These are phyloP conservation scores for Scaptomyza polygonia DNA, from an alignment of 2,888 invertebrate genomes.

Conservation along the genomic window DNA sequence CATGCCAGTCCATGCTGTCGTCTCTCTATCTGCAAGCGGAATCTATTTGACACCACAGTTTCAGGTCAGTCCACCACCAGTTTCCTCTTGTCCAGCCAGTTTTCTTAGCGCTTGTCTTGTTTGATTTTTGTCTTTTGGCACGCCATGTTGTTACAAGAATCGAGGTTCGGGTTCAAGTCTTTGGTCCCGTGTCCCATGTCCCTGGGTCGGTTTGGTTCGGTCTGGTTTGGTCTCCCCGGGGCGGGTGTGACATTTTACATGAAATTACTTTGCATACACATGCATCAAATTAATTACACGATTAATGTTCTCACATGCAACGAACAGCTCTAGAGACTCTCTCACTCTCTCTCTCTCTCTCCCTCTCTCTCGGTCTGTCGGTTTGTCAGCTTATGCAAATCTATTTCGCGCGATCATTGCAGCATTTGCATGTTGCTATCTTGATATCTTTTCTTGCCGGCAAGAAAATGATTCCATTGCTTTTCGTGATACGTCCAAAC, in stretches of 20 bases:
- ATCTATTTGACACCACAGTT: constrained; percentile 70
- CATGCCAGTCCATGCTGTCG: constrained; percentile 57
- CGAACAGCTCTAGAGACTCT: constrained; percentile 31
- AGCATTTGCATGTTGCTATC: constrained; percentile 77
- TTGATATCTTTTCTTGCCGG: constrained; percentile 75
- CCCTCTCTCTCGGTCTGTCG: constrained; percentile 1
- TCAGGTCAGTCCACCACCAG: constrained; percentile 10
- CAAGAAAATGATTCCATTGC: constrained; percentile 78
- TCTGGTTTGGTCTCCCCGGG: constrained; percentile 18
- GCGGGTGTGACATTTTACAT: constrained; percentile 81
- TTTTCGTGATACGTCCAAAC: constrained; percentile 66
- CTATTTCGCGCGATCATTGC: constrained; percentile 77
- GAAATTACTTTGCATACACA: constrained; percentile 84
- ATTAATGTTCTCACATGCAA: constrained; percentile 83
- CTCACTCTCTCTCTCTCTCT: constrained; percentile 3
- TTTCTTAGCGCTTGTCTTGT: constrained; percentile 40
- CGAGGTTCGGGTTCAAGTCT: constrained; percentile 25
- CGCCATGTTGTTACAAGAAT: constrained; percentile 45
- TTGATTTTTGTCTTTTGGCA: constrained; percentile 71
- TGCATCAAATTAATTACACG: constrained; percentile 85
- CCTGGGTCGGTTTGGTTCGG: neutral
- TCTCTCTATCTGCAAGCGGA: constrained; percentile 68
- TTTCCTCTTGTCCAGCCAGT: constrained; percentile 17
- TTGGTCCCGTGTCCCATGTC: neutral
- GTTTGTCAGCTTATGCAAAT: constrained; percentile 70